Conservation (phyloP, 2,113 vertebrate genomes). For the Sylvietta virens region DNA sequence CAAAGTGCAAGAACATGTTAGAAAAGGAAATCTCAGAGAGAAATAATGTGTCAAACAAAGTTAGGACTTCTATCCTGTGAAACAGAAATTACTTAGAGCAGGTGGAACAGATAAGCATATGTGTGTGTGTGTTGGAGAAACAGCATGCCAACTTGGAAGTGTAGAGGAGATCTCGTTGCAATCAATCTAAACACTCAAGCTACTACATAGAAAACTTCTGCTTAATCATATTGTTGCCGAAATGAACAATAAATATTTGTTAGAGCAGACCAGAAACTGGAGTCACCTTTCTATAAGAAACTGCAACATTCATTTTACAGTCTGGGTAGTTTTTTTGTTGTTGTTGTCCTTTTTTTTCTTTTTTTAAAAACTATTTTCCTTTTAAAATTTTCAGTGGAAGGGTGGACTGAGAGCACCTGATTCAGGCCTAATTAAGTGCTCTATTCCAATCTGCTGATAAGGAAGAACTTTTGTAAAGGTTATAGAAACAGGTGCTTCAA, state of each 20-base stretch:
- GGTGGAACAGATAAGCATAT: neutral
- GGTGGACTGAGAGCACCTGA: accelerated
- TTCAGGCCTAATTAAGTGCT: neutral
- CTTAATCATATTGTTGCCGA: neutral
- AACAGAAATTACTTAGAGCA: neutral
- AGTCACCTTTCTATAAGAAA: neutral
- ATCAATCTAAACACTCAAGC: neutral
- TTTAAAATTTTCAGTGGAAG: neutral
- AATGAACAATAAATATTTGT: neutral
- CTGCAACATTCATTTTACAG: neutral
- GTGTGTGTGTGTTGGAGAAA: neutral
- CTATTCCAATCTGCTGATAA: neutral
- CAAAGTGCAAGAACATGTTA: neutral
- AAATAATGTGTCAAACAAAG: neutral
- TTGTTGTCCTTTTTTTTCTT: neutral
- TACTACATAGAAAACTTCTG: neutral
- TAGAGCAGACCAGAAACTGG: neutral
- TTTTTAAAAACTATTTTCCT: neutral
- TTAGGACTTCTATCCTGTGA: neutral
- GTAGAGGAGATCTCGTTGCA: neutral
- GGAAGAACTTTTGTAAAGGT: neutral
- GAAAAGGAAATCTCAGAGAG: neutral
- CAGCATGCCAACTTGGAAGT: neutral
- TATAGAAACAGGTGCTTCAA: neutral
- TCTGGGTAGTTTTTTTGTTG: neutral